Base-by-base conservation (phyloP, 2,888 invertebrate species). In the Pomacea canaliculata region DNA sequence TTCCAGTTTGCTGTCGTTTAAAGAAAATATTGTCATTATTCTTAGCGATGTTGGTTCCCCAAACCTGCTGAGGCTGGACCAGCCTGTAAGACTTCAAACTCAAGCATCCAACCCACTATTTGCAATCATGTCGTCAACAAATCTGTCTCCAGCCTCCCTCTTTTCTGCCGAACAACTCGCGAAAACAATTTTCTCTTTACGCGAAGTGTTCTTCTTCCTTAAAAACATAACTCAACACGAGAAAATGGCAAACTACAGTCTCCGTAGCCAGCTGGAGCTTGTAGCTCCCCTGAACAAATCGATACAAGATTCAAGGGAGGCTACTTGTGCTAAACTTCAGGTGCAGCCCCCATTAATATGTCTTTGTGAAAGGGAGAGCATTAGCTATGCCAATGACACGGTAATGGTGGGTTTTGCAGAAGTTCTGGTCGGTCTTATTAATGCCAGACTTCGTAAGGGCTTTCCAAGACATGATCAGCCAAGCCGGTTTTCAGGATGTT, bases 351-450 rank as follows among this genome's bases (percentile, higher is more conserved):
- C 76, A 2, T 71, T 71, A 59, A 56, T 68, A 18, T 76, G 76
- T 70, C 68, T 76, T 59, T 76, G 76, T 48, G 72, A 76, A 23
- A 56, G 27, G n/a, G 68, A 69, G 51, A 51, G 18, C 51, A 68
- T 67, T 60, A n/a, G n/a, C 13, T 76, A 76, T 63, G 63, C 60
- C 12, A 76, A 76, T 56, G 76, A 76, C 72, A 69, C 72, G 23
- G 23, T 76, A 16, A 69, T 65, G 69, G 69, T 27, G 37, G 76
- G 68, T 9, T 76, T 76, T 63, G 76, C 72, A 1, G 72, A 72
- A n/a, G 48, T 76, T 13, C 56, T 63, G 19, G 72, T 72, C 16
- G 63, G 69, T 48, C 5, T 72, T 8, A 63, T 76, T 62, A 76
- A 76, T 56, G n/a, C 19, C 9, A 60, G 65, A 27, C 72, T 76